Base-by-base conservation (phyloP, 2,797 vertebrate genomes). In the Numenius phaeopus region DNA sequence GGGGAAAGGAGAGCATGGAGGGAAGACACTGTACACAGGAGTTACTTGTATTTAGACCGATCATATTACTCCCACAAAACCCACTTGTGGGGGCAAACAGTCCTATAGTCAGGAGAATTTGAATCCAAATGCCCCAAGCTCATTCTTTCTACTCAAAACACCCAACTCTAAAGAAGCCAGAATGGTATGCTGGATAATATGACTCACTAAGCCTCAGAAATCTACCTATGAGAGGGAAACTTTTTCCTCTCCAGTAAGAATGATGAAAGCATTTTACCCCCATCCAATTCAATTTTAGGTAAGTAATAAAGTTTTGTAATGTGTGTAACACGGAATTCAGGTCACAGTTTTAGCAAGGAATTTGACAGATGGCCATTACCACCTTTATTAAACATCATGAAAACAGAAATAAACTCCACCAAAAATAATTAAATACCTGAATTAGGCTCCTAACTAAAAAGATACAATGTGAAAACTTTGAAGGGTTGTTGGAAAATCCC, bases 1-100 rank as follows among this genome's bases (percentile, higher is more conserved):
- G 3, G 4, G 24, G n/a, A 19, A 40, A 40, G 18, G 26, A 47
- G 7, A 27, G 13, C 57, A 46, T 2, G 4, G 46, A 75, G 40
- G 55, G 61, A 78, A 73, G 47, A 70, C 34, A 13, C 15, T 0
- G 1, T 57, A 44, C 15, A 9, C 15, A 12, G 2, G 3, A 34
- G 30, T 37, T 83, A 64, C 9, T 49, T 64, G 20, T 44, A 27
- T 65, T 71, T 27, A 47, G 13, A 65, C 13, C 11, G 17, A 61
- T 27, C 22, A 12, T 30, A 22, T 8, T 26, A 40, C 5, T 64
- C 26, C 44, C n/a, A 64, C 30, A 72, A 77, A 73, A 83, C 3
- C 26, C 30, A 47, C 27, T 8, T 26, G 26, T 5, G 4, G 13
- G 40, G 49, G 39, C 7, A 71, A 55, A 69, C 30, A 76, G 40